phyloP scores from a whole-genome alignment of 2,797 vertebrate species.

The Nannoperca australis region DNA sequence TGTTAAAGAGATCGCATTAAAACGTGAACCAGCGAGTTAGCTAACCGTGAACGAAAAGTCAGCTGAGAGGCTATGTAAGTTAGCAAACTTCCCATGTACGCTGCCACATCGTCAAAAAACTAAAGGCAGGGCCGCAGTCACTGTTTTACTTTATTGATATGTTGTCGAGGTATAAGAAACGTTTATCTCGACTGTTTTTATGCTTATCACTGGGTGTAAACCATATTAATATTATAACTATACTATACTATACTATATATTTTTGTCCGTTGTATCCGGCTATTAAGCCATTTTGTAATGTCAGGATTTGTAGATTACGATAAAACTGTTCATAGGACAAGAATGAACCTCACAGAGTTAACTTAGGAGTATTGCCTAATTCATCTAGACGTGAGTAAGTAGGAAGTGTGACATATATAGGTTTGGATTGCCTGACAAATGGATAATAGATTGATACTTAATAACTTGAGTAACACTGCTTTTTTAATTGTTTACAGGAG shows the following conservation, averaged over 20 bases:
- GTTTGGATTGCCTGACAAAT: background rate
- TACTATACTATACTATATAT: no score
- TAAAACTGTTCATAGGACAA: background rate
- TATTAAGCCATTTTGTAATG: background rate
- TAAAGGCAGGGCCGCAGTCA: constrained; percentile 19
- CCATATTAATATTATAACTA: background rate
- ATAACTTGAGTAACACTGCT: background rate
- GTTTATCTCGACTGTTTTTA: background rate
- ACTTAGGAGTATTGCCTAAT: background rate
- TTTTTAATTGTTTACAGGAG: constrained; percentile 63
- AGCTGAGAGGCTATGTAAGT: constrained; percentile 50
- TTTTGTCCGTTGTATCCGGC: background rate
- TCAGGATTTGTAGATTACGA: background rate
- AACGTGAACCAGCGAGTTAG: background rate
- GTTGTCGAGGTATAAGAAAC: background rate
- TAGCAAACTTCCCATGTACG: constrained; percentile 52
- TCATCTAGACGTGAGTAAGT: background rate
- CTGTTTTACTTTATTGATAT: no score
- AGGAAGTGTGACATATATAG: background rate
- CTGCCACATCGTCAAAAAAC: constrained; percentile 78
- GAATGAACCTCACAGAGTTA: background rate
- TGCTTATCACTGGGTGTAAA: background rate
- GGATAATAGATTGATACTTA: background rate
- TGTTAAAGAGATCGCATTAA: background rate
- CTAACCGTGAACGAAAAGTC: background rate